Percentiles rank a stretch among this genome's conserved stretches.
These are phyloP conservation scores for Pangasius krempfi DNA, from an alignment of 2,797 vertebrate genomes.

Conservation along the genomic window DNA sequence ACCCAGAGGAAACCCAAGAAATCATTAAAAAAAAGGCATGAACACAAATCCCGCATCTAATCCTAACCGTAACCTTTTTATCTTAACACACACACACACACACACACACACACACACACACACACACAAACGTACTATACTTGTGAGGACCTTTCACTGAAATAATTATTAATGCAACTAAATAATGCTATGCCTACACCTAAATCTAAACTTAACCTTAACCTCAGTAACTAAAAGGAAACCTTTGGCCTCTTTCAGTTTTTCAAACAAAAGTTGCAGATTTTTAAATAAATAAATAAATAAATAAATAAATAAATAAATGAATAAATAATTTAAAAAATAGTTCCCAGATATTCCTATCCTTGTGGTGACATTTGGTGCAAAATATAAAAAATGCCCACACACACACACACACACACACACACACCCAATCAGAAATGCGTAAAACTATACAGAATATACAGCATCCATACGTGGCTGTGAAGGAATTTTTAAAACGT, in stretches of 20 bases:
- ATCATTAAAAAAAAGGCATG: background rate
- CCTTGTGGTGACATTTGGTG: background rate
- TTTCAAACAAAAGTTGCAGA: background rate
- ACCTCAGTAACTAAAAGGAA: background rate
- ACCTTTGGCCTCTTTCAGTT: no score
- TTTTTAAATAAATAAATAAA: no score
- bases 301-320: no score
- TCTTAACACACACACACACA: background rate
- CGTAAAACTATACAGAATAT: background rate
- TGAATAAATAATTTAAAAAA: no score
- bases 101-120: background rate
- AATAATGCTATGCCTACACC: background rate
- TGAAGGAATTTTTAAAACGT: background rate
- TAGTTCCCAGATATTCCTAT: background rate
- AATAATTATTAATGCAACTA: background rate
- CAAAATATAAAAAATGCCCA: background rate
- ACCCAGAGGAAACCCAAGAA: background rate
- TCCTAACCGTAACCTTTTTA: background rate
- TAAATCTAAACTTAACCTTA: background rate
- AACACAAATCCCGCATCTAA: background rate
- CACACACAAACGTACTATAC: background rate
- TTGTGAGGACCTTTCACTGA: background rate
- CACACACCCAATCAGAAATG: background rate
- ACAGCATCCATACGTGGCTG: background rate
- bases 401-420: background rate